Evolutionary conservation across 2,888 invertebrate genomes (phyloP), one percentile per base, ranked within the genome.

Genomic region (Dioctria linearis): DNA sequence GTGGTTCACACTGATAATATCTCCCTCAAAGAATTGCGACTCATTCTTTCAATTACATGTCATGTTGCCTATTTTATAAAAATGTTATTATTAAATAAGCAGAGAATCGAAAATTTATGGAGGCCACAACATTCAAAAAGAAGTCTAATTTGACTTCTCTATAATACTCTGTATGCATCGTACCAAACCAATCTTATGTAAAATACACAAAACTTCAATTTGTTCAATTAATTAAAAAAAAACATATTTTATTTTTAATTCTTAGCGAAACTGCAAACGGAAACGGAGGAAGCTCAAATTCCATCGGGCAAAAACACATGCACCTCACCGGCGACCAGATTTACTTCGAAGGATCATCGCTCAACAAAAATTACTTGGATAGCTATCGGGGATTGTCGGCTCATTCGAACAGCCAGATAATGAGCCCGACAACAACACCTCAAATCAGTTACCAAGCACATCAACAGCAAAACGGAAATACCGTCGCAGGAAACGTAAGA

Each of bases 241-340:
- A 42, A 79, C 2, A 13, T 5, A 8, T 46, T 69, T 40, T 13
- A 4, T 59, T 73, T 5, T 63, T 79, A 67, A 25, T 25, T 25
- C 25, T 25, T 71, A 88, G 88, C 84, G 88, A 88, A 85, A 83
- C 81, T 84, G 85, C 83, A 88, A 88, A 85, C 88, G 88, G 84
- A 88, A 86, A 80, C 86, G 88, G 87, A 86, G 86, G 83, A 88
- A 89, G 90, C 92, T 94, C 90, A 94, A 94, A 90, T 95, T 96
- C 92, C 93, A 95, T 90, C 92, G 95, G 92, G 93, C 94, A 92
- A 96, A 96, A 90, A 93, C 95, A 90, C 95, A 95, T 90, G 94
- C 93, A 90, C 94, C 94, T 91, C 92, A 93, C 89, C 91, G 89
- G 81, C 85, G 89, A 88, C 89, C 89, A 83, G 89, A 88, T 82